Percentiles rank a stretch among this genome's conserved stretches.
phyloP scores from a whole-genome alignment of 2,888 invertebrate species.

The Cephus spinipes region DNA sequence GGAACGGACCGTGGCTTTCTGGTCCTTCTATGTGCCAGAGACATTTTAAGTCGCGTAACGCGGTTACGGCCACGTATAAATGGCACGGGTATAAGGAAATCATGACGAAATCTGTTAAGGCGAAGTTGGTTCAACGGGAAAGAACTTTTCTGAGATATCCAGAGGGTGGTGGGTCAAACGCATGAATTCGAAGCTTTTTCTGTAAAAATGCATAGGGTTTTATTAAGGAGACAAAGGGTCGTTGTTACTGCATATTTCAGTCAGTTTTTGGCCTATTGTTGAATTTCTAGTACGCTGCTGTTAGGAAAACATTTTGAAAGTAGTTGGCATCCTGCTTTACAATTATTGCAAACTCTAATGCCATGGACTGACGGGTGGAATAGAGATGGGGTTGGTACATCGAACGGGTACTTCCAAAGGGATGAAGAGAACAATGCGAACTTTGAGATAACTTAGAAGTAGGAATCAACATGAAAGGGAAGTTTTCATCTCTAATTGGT shows the following conservation, averaged over 20 bases:
- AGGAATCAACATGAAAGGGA: slow-evolving; percentile 65
- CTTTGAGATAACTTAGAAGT: slow-evolving; percentile 60
- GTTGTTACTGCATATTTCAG: background rate
- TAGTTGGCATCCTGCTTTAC: slow-evolving; percentile 42
- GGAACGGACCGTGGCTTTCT: slow-evolving; percentile 29
- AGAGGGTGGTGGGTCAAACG: background rate
- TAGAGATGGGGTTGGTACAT: slow-evolving; percentile 15
- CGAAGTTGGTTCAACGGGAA: background rate
- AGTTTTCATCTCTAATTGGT: slow-evolving; percentile 65
- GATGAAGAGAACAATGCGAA: slow-evolving; percentile 59
- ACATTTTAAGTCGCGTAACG: background rate
- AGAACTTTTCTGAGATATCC: background rate
- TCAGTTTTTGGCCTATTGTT: background rate
- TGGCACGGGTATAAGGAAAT: background rate
- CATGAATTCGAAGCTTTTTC: background rate
- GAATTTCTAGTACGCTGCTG: background rate
- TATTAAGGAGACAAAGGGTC: no score
- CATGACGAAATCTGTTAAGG: background rate
- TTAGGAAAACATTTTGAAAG: slow-evolving; percentile 52
- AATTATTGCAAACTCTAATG: slow-evolving; percentile 51
- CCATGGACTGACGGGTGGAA: slow-evolving; percentile 39
- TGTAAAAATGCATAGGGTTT: background rate
- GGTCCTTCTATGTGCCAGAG: background rate
- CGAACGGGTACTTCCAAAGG: background rate
- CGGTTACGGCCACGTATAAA: background rate